These are phyloP conservation scores for Ramazzottius varieornatus DNA, from an alignment of 2,888 invertebrate genomes.

Conservation along the genomic window DNA sequence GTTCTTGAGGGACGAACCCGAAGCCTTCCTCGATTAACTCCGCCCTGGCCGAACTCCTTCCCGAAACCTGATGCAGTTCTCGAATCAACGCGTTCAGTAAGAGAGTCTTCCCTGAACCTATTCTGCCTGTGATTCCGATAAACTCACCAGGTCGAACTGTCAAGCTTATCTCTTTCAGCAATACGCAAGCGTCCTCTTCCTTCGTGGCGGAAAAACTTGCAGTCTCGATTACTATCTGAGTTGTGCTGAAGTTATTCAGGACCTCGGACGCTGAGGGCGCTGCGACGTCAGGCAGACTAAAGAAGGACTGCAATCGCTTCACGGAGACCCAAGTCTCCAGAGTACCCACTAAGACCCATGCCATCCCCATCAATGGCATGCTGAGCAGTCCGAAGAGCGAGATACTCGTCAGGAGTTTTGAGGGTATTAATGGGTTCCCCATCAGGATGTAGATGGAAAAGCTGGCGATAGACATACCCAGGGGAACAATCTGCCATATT, in stretches of 20 bases:
- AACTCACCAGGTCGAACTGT: slow-evolving; percentile 15
- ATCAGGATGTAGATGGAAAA: neutral
- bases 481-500: neutral
- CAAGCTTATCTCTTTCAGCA: neutral
- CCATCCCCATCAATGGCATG: neutral
- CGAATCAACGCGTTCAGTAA: slow-evolving; percentile 19
- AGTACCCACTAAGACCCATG: neutral
- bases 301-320: slow-evolving; percentile 18
- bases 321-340: slow-evolving; percentile 18
- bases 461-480: neutral
- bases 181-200: neutral
- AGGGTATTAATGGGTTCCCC: neutral
- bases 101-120: slow-evolving; percentile 22
- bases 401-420: neutral
- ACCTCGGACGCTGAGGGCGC: neutral
- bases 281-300: neutral
- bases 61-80: slow-evolving; percentile 17
- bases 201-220: neutral
- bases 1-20: slow-evolving; percentile 20
- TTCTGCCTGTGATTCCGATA: slow-evolving; percentile 21
- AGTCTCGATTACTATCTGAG: neutral
- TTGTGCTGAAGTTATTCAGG: neutral
- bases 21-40: slow-evolving; percentile 5
- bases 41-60: slow-evolving; percentile 7
- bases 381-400: neutral